Evolutionary conservation across 1,140 invertebrate species (phyloP).

Genomic region (Heliconius hermathena): DNA sequence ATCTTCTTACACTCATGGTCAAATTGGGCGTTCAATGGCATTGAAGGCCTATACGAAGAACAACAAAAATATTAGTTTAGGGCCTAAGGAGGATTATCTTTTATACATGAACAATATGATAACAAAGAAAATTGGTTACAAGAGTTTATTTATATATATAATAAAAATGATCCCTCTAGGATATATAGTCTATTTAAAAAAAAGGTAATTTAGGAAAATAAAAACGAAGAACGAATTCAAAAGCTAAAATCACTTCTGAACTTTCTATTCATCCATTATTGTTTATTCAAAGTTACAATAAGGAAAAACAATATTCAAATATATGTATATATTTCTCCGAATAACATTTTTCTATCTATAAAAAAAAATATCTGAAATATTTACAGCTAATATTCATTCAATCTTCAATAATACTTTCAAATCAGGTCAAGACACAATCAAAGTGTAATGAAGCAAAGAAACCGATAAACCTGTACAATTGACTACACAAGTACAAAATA

Average conservation of each 20-base stretch:
- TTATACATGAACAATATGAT: background rate
- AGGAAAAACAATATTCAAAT: too few species aligned
- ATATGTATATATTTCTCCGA: too few species aligned
- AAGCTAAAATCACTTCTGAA: too few species aligned
- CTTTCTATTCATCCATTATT: too few species aligned
- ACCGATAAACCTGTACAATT: conserved; percentile 2
- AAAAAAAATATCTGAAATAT: background rate
- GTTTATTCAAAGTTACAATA: too few species aligned
- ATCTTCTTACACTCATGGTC: background rate
- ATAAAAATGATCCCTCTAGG: too few species aligned
- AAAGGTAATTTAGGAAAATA: too few species aligned
- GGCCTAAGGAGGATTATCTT: background rate
- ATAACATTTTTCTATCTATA: too few species aligned
- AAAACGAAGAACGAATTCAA: too few species aligned
- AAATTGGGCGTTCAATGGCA: background rate
- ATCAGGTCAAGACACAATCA: conserved; percentile 7
- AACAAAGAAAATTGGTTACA: background rate
- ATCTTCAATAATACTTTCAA: background rate
- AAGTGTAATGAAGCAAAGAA: conserved; percentile 6
- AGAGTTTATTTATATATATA: background rate
- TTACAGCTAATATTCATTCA: background rate
- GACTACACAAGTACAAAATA: background rate
- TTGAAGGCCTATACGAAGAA: background rate
- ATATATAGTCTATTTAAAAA: too few species aligned
- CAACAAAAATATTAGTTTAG: conserved; percentile 22